phyloP scores from a whole-genome alignment of 2,113 vertebrate species.

The Tragelaphus imberbis region DNA sequence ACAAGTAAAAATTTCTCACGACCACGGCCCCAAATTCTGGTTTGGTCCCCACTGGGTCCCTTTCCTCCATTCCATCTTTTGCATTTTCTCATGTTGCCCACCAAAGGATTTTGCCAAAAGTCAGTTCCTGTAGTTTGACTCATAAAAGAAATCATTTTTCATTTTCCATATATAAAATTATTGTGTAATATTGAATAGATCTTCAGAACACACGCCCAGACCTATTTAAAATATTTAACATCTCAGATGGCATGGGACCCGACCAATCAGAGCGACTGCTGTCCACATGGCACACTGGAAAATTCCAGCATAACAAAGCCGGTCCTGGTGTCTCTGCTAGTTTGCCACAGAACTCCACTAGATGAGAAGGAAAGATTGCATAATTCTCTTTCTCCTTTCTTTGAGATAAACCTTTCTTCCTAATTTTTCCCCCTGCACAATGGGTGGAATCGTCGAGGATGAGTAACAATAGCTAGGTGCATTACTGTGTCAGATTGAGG shows the following conservation, averaged over 20 bases:
- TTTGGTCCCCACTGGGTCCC: rapidly evolving
- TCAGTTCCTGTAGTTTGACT: not conserved
- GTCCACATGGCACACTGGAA: rapidly evolving
- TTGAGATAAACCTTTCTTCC: not conserved
- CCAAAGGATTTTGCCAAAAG: not conserved
- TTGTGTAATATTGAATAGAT: not conserved
- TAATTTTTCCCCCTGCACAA: not conserved
- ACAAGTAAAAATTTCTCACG: not conserved
- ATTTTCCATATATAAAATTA: not conserved
- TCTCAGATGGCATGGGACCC: not conserved
- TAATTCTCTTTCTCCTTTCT: not conserved
- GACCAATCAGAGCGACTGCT: rapidly evolving
- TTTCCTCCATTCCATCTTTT: not conserved
- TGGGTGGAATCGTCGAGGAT: not conserved
- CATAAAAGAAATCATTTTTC: not conserved
- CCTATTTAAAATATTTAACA: not conserved
- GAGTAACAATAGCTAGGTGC: not conserved
- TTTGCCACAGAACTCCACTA: not conserved
- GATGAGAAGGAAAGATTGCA: not conserved
- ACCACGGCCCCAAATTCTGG: not conserved
- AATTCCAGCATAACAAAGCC: not conserved
- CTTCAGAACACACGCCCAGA: not conserved
- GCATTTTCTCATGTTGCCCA: not conserved
- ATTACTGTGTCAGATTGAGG: not conserved
- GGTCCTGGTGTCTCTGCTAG: not conserved